Conservation (phyloP, 2,797 vertebrate genomes). For the Lutra lutra region DNA sequence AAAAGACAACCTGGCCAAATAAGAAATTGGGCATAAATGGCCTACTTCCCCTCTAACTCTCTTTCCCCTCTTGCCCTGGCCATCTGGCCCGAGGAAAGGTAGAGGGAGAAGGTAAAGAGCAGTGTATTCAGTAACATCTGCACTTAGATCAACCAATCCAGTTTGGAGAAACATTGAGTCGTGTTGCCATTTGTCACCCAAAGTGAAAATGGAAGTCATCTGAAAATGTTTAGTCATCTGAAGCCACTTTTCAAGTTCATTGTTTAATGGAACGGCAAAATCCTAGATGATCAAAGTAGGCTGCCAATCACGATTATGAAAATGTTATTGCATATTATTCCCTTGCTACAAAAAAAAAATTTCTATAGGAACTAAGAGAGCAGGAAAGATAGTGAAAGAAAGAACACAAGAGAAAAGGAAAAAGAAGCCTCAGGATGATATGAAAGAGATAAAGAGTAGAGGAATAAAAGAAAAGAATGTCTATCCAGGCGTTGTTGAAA, state of each 20-base stretch:
- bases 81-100: neutral
- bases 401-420: neutral
- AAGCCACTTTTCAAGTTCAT: neutral
- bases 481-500: neutral
- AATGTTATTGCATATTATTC: neutral
- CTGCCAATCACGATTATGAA: neutral
- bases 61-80: neutral
- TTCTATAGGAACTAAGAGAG: neutral
- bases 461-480: neutral
- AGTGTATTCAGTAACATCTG: neutral
- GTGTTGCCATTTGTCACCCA: neutral
- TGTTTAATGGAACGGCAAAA: neutral
- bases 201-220: neutral
- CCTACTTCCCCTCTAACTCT: neutral
- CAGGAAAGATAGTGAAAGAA: neutral
- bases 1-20: neutral
- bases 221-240: neutral
- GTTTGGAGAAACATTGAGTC: neutral
- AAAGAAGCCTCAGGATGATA: neutral
- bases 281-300: neutral
- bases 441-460: neutral
- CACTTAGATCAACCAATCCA: neutral
- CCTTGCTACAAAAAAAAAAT: conserved; percentile 17
- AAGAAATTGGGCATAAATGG: neutral
- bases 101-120: neutral